Percentiles rank a stretch among this genome's conserved stretches.
These are phyloP conservation scores for Xanthostigma xanthostigma DNA, from an alignment of 2,888 invertebrate genomes.

Conservation along the genomic window DNA sequence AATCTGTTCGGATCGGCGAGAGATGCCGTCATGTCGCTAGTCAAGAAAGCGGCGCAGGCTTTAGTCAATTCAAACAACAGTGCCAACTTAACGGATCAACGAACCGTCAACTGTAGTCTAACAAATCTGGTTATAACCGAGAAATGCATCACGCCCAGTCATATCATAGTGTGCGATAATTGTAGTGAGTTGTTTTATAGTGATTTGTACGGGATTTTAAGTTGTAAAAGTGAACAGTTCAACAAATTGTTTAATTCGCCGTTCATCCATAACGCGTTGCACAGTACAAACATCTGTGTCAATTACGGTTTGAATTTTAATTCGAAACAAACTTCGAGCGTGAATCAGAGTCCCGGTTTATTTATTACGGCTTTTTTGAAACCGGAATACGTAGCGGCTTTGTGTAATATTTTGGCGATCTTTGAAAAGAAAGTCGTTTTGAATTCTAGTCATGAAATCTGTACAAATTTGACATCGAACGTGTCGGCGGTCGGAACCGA, in stretches of 20 bases:
- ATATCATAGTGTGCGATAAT: conserved; percentile 56
- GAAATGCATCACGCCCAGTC: conserved; percentile 57
- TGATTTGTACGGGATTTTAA: conserved; percentile 56
- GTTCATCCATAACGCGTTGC: conserved; percentile 44
- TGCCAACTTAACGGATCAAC: conserved; percentile 40
- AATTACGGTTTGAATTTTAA: conserved; percentile 45
- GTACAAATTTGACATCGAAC: background rate
- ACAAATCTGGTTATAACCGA: conserved; percentile 9
- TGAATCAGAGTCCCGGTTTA: conserved; percentile 34
- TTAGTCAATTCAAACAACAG: conserved; percentile 55
- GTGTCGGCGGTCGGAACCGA: no score
- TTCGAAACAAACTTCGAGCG: conserved; percentile 37
- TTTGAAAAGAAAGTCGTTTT: conserved; percentile 48
- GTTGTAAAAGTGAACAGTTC: conserved; percentile 49
- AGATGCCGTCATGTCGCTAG: conserved; percentile 82
- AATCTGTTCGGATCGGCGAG: conserved; percentile 76
- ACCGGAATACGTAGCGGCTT: conserved; percentile 53
- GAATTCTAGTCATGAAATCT: conserved; percentile 36
- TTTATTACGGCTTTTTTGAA: conserved; percentile 49
- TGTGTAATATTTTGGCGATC: conserved; percentile 62
- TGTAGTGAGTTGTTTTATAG: conserved; percentile 57
- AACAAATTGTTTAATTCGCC: conserved; percentile 42
- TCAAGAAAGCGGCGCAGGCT: conserved; percentile 81
- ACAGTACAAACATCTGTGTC: conserved; percentile 43
- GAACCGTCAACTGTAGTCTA: conserved; percentile 1